Base-by-base conservation (phyloP, 2,113 vertebrate genomes). In the Chinchilla lanigera region DNA sequence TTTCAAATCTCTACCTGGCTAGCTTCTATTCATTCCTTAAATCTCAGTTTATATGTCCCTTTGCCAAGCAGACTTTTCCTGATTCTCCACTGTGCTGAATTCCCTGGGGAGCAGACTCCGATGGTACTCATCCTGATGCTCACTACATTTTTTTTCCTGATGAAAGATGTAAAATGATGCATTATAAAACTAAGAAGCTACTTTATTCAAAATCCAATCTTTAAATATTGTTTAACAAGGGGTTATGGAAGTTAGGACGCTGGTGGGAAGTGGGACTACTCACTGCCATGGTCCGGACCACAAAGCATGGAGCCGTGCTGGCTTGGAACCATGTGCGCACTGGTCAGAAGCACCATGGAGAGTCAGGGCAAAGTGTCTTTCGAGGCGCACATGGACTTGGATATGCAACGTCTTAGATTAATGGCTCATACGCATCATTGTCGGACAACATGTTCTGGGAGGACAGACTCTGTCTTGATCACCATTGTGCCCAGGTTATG, bases 131-230 rank as follows among this genome's bases (percentile, higher is more conserved):
- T 85, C 24, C 52, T 56, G 67, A 44, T 9, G 50, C 8, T 78
- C 6, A 65, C 73, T 65, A 28, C 35, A 44, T 75, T 89, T 92
- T 44, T n/a, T n/a, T n/a, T n/a, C n/a, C n/a, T n/a, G n/a, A 98
- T 0, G 97, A 98, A 98, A 98, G 97, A 97, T 98, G 98, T 98
- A 98, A 98, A 98, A 98, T 92, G 91, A 98, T 92, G 96, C 92
- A 87, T 98, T 98, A 98, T 95, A 98, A 98, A 98, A 98, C 97
- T 83, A 41, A 95, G 94, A 98, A 98, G 97, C 98, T 95, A 97
- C 89, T 97, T 98, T 98, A 95, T 96, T 98, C 97, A 97, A 98
- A 98, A 96, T 94, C 89, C 95, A 92, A 97, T 95, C 93, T 96
- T 98, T 98, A 98, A 98, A 97, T 98, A 98, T 97, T 75, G 96